Conservation (phyloP, 2,888 invertebrate genomes). For the Unio delphinus region DNA sequence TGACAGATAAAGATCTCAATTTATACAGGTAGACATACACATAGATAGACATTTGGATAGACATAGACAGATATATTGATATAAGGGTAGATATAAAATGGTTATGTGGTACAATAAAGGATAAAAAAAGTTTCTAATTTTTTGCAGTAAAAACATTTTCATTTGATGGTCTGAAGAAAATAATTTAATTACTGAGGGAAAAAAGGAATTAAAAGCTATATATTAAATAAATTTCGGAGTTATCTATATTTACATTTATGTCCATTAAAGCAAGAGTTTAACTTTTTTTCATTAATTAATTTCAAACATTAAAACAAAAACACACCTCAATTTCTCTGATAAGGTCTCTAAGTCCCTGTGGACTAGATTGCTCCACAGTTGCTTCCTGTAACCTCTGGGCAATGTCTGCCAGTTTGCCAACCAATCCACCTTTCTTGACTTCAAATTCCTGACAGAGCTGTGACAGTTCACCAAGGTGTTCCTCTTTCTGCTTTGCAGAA, state of each 20-base stretch:
- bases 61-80: too few species aligned
- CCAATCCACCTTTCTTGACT: conserved; percentile 78
- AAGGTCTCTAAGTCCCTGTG: conserved; percentile 58
- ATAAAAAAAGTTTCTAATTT: too few species aligned
- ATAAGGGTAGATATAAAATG: too few species aligned
- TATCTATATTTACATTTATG: background rate
- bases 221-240: background rate
- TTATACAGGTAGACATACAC: too few species aligned
- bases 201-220: too few species aligned
- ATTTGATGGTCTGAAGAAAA: too few species aligned
- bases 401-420: conserved; percentile 50
- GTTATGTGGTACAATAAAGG: too few species aligned
- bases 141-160: too few species aligned
- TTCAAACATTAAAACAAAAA: background rate
- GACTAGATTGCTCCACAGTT: conserved; percentile 45
- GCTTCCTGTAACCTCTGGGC: conserved; percentile 45
- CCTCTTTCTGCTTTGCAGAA: conserved; percentile 62
- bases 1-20: too few species aligned
- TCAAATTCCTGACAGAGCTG: conserved; percentile 85
- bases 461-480: conserved; percentile 67
- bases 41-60: too few species aligned
- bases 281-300: background rate
- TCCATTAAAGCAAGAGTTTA: background rate
- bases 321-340: conserved; percentile 60
- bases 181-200: too few species aligned